Conservation (phyloP, 1,140 invertebrate species). For the Cydia fagiglandana region DNA sequence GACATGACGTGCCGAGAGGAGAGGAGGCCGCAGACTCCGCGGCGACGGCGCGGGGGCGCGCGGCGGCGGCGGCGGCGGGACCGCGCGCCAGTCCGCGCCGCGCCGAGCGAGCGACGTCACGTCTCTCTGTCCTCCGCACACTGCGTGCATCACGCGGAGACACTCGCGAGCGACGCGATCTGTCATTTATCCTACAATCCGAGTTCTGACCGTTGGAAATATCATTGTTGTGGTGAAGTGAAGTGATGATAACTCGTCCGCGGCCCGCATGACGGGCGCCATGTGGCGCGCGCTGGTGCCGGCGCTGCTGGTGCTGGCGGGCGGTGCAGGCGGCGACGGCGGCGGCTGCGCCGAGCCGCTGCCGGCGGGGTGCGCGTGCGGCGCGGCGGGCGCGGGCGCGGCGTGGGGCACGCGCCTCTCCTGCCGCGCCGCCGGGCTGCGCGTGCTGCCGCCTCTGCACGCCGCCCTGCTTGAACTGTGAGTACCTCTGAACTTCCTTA, state of each 20-base stretch:
- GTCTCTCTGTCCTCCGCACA: neutral
- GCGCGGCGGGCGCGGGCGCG: constrained; percentile 13
- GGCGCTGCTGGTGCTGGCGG: constrained; percentile 13
- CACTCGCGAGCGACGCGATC: constrained; percentile 14
- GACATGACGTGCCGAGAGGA: neutral
- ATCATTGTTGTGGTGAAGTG: neutral
- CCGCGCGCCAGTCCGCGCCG: constrained; percentile 14
- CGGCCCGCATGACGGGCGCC: neutral
- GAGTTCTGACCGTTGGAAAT: neutral
- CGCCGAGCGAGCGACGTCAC: neutral
- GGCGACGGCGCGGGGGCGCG: constrained; percentile 13
- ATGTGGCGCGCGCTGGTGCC: constrained; percentile 19
- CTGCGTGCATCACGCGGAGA: neutral
- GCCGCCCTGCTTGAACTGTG: constrained; percentile 29
- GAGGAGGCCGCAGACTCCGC: constrained; percentile 32
- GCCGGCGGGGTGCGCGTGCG: constrained; percentile 16
- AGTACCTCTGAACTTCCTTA: neutral
- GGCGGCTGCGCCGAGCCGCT: neutral
- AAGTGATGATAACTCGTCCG: neutral
- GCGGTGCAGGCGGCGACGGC: neutral
- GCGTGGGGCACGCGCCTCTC: constrained; percentile 25
- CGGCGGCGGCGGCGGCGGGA: constrained; percentile 18
- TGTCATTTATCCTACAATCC: neutral
- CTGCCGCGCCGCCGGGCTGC: constrained; percentile 27
- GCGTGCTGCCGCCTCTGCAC: constrained; percentile 33